Evolutionary conservation across 2,797 vertebrate genomes (phyloP), one percentile per base, ranked within the genome.

Genomic region (Yasuhikotakia modesta): DNA sequence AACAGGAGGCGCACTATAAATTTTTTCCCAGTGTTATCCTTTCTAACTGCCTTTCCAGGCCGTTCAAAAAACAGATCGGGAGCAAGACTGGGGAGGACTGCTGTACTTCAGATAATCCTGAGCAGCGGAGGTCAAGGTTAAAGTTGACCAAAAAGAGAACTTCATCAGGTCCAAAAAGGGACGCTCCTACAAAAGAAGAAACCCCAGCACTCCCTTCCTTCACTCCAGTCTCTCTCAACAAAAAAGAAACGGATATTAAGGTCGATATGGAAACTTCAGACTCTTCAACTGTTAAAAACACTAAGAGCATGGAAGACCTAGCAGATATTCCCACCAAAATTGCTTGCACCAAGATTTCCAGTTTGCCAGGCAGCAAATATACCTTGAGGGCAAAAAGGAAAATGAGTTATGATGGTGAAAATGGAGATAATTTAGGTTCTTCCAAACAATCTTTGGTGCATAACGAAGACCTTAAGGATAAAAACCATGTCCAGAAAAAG

Each of bases 21-120:
- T 99, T 99, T 88, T 99, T 99, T 82, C 98, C 98, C 46, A 99
- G 96, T 61, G 96, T 99, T 83, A 97, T 99, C 82, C 96, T 99
- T 87, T 99, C 98, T 72, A 99, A 99, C 86, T 99, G 98, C 90
- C 95, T 99, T 73, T 95, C 88, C 73, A 93, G 96, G 84, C 93
- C 95, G 8, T 89, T 93, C 72, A 99, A 97, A 84, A 94, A 94
- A 86, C 75, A 86, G 22, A 85, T 82, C 0, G 78, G 70, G 80
- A 91, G 89, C 85, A 94, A 92, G 81, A 68, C 76, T 0, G 13
- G 60, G 0, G 92, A 94, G 17, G 11, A 83, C 21, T 83, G 83
- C n/a, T 91, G 90, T 30, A 96, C 94, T 79, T 76, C 92, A 17
- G 93, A 96, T n/a, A 89, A 92, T 82, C 61, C 73, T 2, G 90